phyloP scores from a whole-genome alignment of 2,888 invertebrate genomes.

The Eupeodes luniger region DNA sequence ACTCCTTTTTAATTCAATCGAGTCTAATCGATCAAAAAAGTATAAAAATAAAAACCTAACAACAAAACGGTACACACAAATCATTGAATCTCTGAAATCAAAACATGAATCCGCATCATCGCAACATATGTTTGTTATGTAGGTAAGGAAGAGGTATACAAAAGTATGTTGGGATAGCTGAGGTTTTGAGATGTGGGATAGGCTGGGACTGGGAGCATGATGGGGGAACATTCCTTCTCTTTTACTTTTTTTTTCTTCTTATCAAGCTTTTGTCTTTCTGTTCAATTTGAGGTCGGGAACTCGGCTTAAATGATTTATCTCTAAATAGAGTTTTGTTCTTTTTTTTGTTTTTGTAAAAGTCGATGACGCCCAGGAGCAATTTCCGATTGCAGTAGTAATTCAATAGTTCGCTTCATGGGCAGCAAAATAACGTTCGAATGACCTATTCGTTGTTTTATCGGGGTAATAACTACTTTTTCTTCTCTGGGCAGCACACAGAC shows the following conservation, averaged over 20 bases:
- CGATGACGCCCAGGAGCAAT: constrained; percentile 54
- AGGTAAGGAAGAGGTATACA: background rate
- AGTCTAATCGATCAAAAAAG: constrained; percentile 53
- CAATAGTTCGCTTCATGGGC: constrained; percentile 16
- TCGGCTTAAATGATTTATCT: constrained; percentile 38
- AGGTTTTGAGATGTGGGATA: background rate
- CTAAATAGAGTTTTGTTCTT: background rate
- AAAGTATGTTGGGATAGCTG: background rate
- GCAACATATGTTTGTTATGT: background rate
- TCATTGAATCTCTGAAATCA: constrained; percentile 28
- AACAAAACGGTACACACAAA: constrained; percentile 20
- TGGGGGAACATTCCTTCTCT: background rate
- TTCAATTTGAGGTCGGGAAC: background rate
- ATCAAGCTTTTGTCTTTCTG: constrained; percentile 12
- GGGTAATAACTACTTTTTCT: constrained; percentile 15
- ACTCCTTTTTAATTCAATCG: constrained; percentile 29
- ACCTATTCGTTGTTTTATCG: constrained; percentile 21
- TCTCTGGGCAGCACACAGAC: background rate
- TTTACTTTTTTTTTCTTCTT: background rate
- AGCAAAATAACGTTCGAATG: constrained; percentile 3
- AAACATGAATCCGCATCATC: constrained; percentile 28
- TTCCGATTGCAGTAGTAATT: constrained; percentile 61
- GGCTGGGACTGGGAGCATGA: background rate
- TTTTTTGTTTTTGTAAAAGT: background rate
- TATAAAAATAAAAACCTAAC: background rate